A percentile compares a stretch with the other conserved stretches of the same genome.
phyloP scores from a whole-genome alignment of 2,113 vertebrate genomes.

The Melanerpes formicivorus region DNA sequence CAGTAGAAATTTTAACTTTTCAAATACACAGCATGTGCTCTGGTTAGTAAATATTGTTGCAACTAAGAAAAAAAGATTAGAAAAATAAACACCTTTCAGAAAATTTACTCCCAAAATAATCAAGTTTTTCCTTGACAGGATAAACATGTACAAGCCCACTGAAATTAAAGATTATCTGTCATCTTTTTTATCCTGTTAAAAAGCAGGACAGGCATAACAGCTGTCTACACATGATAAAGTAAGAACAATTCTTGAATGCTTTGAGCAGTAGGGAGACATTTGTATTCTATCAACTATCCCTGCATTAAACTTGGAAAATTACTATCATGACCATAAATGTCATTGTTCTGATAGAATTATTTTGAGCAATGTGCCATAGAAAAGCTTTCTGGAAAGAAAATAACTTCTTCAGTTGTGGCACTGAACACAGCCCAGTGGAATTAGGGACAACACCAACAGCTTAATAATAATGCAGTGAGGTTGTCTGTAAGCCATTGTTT shows the following conservation, averaged over 20 bases:
- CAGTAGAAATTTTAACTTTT: background rate
- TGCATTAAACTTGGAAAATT: background rate
- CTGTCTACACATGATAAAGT: background rate
- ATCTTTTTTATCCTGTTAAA: background rate
- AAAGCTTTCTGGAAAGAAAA: background rate
- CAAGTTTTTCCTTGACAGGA: background rate
- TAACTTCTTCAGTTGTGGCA: background rate
- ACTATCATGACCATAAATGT: background rate
- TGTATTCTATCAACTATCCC: background rate
- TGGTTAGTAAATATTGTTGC: background rate
- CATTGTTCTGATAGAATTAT: background rate
- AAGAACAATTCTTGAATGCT: background rate
- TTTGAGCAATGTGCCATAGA: background rate
- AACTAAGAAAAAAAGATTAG: background rate
- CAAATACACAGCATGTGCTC: background rate
- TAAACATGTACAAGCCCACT: background rate
- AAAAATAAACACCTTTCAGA: background rate
- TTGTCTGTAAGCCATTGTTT: background rate
- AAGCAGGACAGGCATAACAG: background rate
- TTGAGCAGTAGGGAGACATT: background rate
- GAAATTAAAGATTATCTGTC: background rate
- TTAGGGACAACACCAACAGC: background rate
- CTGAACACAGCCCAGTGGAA: background rate
- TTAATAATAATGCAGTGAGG: background rate
- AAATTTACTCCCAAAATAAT: background rate